These are phyloP conservation scores for Calephelis virginiensis DNA, from an alignment of 1,140 invertebrate genomes.

Conservation along the genomic window DNA sequence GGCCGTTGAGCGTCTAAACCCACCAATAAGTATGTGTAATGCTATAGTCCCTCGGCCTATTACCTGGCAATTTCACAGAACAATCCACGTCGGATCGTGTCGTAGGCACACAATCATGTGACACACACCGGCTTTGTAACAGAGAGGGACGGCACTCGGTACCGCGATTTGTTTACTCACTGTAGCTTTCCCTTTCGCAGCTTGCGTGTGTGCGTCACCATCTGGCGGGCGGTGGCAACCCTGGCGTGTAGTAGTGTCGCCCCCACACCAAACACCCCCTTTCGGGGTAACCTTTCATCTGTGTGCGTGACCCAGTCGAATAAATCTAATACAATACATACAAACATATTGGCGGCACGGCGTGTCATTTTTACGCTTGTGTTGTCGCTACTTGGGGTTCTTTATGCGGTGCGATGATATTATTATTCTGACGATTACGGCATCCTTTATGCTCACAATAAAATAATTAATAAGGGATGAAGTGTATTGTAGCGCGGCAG, in stretches of 20 bases:
- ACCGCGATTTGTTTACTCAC: conserved; percentile 74
- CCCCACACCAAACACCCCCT: conserved; percentile 61
- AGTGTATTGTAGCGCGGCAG: conserved; percentile 64
- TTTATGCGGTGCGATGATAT: conserved; percentile 74
- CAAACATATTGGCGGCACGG: conserved; percentile 73
- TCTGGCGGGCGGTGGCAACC: conserved; percentile 61
- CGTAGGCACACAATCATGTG: conserved; percentile 66
- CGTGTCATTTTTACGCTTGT: conserved; percentile 78
- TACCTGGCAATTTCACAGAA: conserved; percentile 78
- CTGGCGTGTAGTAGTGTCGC: conserved; percentile 51
- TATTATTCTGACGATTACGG: conserved; percentile 78
- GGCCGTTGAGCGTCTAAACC: conserved; percentile 63
- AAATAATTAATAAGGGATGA: conserved; percentile 79
- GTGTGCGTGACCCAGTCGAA: conserved; percentile 76
- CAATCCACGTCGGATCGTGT: conserved; percentile 68
- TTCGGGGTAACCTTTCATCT: conserved; percentile 53
- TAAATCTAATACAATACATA: conserved; percentile 76
- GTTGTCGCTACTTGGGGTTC: conserved; percentile 75
- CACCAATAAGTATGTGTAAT: conserved; percentile 75
- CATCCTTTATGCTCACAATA: conserved; percentile 77
- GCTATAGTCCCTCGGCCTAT: conserved; percentile 74
- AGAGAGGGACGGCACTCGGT: conserved; percentile 59
- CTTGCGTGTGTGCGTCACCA: conserved; percentile 62
- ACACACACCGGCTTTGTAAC: conserved; percentile 64
- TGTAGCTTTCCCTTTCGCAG: conserved; percentile 74